Evolutionary conservation across 1,140 invertebrate species (phyloP), one percentile per base, ranked within the genome.

Genomic region (Drosophila persimilis): DNA sequence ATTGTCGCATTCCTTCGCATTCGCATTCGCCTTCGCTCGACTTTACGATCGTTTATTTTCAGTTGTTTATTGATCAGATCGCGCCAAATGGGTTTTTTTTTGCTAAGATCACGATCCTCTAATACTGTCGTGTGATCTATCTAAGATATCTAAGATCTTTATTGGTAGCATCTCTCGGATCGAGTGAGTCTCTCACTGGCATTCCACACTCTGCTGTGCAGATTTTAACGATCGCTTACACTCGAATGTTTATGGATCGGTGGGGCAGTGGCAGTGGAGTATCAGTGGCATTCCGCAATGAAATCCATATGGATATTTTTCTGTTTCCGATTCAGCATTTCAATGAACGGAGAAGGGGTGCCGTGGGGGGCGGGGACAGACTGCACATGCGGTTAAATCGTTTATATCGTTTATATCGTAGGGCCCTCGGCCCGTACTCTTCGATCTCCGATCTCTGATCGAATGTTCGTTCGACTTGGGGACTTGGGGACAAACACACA

Each of bases 371-470:
- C 67, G 35, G 11, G 11, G 3, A 39, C 35, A 39, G 35, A 39
- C 64, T 69, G 76, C 76, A 62, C 76, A 73, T 67, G 58, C 75
- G 80, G 71, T 45, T 67, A 43, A 63, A 71, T 61, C 65, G 77
- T 85, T 84, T 84, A 77, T 80, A 80, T 80, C 62, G 61, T 46
- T 84, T 84, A 77, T 80, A 80, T 80, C 62, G 61, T 46, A 48
- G 75, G 26, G 70, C 45, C 64, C 62, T 39, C 9, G n/a, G 51
- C 46, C 58, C 44, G 35, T 9, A 17, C 47, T 57, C 47, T 43
- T 13, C 22, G 50, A 55, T 13, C 26, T 41, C 43, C 41, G 46
- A 39, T 53, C 53, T 43, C 66, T 60, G 54, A 62, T 50, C 80
- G 63, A 67, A 66, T 63, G 59, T 11, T 26, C 39, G 65, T 62